Percentiles rank a stretch among this genome's conserved stretches.
phyloP scores from a whole-genome alignment of 2,797 vertebrate species.

The Sparus aurata region DNA sequence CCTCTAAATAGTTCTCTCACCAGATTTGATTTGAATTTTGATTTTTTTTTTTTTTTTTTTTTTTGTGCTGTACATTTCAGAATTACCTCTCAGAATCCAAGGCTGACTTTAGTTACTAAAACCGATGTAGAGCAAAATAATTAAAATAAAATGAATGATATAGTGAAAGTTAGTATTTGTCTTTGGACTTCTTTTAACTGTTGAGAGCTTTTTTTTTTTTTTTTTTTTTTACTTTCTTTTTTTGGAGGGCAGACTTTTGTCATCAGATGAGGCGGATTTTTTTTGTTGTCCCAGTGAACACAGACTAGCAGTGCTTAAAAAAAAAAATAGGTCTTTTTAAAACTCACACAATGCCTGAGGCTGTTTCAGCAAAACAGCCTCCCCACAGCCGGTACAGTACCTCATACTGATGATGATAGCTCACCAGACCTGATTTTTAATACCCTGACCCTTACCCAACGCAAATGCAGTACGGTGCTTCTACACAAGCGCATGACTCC shows the following conservation, averaged over 20 bases:
- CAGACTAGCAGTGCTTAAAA: constrained; percentile 69
- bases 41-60: constrained; percentile 33
- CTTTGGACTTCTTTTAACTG: constrained; percentile 64
- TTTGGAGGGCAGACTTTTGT: constrained; percentile 52
- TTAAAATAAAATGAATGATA: constrained; percentile 63
- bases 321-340: constrained; percentile 71
- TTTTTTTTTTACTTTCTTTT: constrained; percentile 8
- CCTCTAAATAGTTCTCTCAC: constrained; percentile 62
- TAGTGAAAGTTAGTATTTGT: constrained; percentile 72
- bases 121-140: constrained; percentile 65
- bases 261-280: constrained; percentile 65
- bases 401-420: constrained; percentile 72
- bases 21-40: neutral
- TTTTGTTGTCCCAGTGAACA: constrained; percentile 75
- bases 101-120: constrained; percentile 82
- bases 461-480: constrained; percentile 67
- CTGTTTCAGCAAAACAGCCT: constrained; percentile 59
- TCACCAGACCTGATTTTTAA: constrained; percentile 58
- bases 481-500: constrained; percentile 48
- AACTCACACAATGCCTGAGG: constrained; percentile 82
- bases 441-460: constrained; percentile 55
- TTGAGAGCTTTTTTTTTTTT: constrained; percentile 37
- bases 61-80: constrained; percentile 79
- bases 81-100: constrained; percentile 83
- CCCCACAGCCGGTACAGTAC: constrained; percentile 77